A percentile compares a stretch with the other conserved stretches of the same genome.
Evolutionary conservation across 2,888 invertebrate species (phyloP).

Genomic region (Melieria picta): DNA sequence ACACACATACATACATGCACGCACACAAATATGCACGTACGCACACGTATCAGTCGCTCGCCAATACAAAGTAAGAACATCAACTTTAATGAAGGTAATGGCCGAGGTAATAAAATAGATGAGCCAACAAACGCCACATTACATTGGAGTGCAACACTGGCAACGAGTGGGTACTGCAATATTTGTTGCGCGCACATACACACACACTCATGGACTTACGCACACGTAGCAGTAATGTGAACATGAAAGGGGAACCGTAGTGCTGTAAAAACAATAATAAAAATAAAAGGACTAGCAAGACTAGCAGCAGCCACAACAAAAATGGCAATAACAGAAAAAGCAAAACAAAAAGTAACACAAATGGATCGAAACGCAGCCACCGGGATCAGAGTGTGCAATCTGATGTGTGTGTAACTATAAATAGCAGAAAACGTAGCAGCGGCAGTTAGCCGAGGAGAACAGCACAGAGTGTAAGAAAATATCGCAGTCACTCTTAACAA

Average conservation of each 20-base stretch:
- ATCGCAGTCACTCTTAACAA: background rate
- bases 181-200: background rate
- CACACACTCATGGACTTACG: background rate
- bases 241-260: background rate
- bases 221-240: background rate
- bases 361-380: too few species aligned
- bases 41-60: background rate
- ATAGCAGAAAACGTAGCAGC: too few species aligned
- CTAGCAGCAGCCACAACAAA: too few species aligned
- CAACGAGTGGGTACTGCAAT: background rate
- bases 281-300: too few species aligned
- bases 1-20: background rate
- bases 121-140: conserved; percentile 6
- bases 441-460: too few species aligned
- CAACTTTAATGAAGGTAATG: conserved; percentile 22
- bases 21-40: background rate
- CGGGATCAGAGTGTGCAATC: too few species aligned
- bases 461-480: too few species aligned
- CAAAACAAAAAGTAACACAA: too few species aligned
- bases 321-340: too few species aligned
- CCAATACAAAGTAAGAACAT: conserved; percentile 5
- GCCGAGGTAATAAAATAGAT: conserved; percentile 23
- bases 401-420: too few species aligned
- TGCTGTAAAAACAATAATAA: too few species aligned
- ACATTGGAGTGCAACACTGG: background rate